Base-by-base conservation (phyloP, 2,888 invertebrate species). In the Chaetogeoica ovagalla region DNA sequence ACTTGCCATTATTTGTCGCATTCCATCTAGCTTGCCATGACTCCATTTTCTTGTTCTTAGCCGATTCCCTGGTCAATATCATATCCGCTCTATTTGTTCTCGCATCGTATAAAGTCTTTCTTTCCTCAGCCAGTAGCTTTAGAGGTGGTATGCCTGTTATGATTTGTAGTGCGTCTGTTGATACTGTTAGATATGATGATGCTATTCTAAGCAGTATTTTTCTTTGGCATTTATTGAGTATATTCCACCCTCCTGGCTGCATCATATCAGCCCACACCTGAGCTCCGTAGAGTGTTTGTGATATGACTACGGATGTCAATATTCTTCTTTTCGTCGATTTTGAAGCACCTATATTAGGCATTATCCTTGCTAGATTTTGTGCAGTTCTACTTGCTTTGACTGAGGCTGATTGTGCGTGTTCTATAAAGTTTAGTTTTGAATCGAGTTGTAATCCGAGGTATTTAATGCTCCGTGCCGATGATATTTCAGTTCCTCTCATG, bases 111-210 rank as follows among this genome's bases (percentile, higher is more conserved):
- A 62, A 62, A 23, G 62, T 23, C 17, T 21, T 19, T 43, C 71
- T 59, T 13, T 73, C 62, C 9, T 0, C 7, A 52, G 72, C 72
- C 62, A 62, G 23, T 9, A 73, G 48, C 2, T 73, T 62, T 9
- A 62, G 48, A 1, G 62, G 72, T 11, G 71, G 62, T 9, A 62
- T 62, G 48, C 62, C 48, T 17, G n/a, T n/a, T n/a, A n/a, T n/a
- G n/a, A n/a, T n/a, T n/a, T n/a, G n/a, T n/a, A n/a, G n/a, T n/a
- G n/a, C 48, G 11, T 73, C 72, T 4, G 19, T 48, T 2, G 62
- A n/a, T 0, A 73, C 72, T 21, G 72, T 70, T 5, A 57, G 3
- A 19, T 70, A 70, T 3, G 70, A 57, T 8, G 70, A 70, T 55
- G 57, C 17, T 52, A 69, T 19, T 15, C 68, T 69, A 8, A 21